Percentiles rank a stretch among this genome's conserved stretches.
These are phyloP conservation scores for Urosaurus nigricauda DNA, from an alignment of 2,797 vertebrate species.

Conservation along the genomic window DNA sequence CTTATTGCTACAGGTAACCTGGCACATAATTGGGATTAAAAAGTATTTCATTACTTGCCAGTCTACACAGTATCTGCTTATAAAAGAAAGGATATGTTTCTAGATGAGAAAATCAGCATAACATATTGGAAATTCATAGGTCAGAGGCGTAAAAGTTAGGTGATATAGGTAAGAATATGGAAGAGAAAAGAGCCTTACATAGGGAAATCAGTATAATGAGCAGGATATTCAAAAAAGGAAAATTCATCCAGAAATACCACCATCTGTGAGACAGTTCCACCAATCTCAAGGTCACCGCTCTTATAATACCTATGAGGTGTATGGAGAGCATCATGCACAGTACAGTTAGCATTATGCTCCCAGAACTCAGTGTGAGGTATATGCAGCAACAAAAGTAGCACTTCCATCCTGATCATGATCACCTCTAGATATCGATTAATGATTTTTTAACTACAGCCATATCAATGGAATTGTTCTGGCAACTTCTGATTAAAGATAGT, in stretches of 20 bases:
- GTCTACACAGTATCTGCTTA: too few species aligned
- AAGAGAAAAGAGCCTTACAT: neutral
- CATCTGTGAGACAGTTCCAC: constrained; percentile 4
- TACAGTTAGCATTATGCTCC: neutral
- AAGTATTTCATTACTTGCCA: too few species aligned
- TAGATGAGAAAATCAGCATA: too few species aligned
- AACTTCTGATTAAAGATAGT: neutral
- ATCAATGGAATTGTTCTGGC: neutral
- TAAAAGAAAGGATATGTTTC: too few species aligned
- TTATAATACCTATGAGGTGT: constrained; percentile 3
- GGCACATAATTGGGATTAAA: neutral
- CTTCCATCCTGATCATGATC: neutral
- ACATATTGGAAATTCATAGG: too few species aligned
- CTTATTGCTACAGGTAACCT: neutral
- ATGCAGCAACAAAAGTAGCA: neutral
- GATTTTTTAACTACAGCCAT: neutral
- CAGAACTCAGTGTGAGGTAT: neutral
- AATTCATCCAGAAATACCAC: neutral
- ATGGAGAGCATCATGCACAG: neutral
- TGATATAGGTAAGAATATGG: neutral
- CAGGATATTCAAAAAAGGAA: neutral
- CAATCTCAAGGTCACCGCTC: constrained; percentile 9
- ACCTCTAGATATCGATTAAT: too few species aligned
- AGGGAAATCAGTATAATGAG: neutral
- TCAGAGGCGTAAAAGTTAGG: neutral